Base-by-base conservation (phyloP, 1,140 invertebrate species). In the Pogonognathellus flavescens region DNA sequence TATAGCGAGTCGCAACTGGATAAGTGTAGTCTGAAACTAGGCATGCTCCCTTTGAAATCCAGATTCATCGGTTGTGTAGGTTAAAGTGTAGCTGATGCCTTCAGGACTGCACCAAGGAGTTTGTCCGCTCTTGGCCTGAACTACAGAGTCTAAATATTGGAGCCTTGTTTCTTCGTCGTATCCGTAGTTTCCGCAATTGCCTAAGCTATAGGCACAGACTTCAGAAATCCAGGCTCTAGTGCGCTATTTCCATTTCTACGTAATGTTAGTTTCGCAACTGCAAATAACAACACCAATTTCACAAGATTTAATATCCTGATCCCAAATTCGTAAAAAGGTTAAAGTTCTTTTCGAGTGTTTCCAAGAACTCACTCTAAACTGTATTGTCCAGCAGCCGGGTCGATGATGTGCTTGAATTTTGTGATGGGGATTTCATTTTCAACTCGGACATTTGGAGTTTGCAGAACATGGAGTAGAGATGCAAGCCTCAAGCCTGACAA, bases 131-230 rank as follows among this genome's bases (percentile, higher is more conserved):
- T 50, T 76, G 14, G 70, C 70, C n/a, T 76, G 31, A 31, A 31
- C 70, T 14, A 76, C 41, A 7, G 13, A n/a, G 9, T 18, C 31
- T 11, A 76, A 14, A 49, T 49, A 31, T 76, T n/a, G 13, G 14
- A 76, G n/a, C 49, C 41, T 8, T 0, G 25, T 49, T 72, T 49
- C 14, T n/a, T 31, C 66, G 11, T 31, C 66, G 14, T 72, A 72
- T 14, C 66, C 66, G 25, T 72, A 72, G n/a, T 31, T 72, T 41
- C 66, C 31, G 66, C 31, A 70, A 70, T 22, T 70, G 66, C 41
- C 22, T 3, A 4, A 22, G 16, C 14, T 18, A 59, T 18, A 7
- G 22, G 66, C 7, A 41, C 16, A 70, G 31, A 4, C 66, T 70
- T 70, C 9, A 41, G 20, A 11, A 70, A 70, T 70, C 22, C 66